Base-by-base conservation (phyloP, 2,113 vertebrate species). In the Helogale parvula region DNA sequence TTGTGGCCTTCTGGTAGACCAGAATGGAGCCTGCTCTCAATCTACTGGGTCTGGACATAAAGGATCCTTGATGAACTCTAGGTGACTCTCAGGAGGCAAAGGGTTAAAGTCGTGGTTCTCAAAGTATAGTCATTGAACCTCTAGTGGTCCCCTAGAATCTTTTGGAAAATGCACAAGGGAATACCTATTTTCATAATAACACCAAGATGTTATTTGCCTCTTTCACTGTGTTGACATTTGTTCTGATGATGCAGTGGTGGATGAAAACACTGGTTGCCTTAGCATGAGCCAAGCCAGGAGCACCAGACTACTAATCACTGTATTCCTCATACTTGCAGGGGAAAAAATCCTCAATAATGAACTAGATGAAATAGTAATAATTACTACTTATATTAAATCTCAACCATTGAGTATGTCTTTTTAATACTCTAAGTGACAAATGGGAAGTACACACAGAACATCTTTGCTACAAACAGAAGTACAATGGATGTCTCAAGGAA, bases 361-460 rank as follows among this genome's bases (percentile, higher is more conserved):
- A 12, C 38, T 83, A 88, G 29, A 82, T 66, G 47, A 93, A 92
- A 31, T 19, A 83, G 25, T 45, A 45, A 31, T 77, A 57, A 91
- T 13, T 65, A 77, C 82, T 84, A 35, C 57, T 88, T 69, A 82
- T 38, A 86, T 63, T 96, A 97, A 93, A 80, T 77, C n/a, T 52
- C 57, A 16, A 33, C n/a, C 25, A 87, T 19, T 19, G 2, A 71
- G 14, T 41, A 29, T 63, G 33, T 63, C 15, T 81, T 71, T 92
- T 92, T 76, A 93, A 29, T 69, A 79, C 57, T 81, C 31, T 71
- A 31, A 41, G 14, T 69, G 31, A 45, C 14, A 80, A 94, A 92
- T 60, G 23, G 33, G 15, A 96, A 60, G 17, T 68, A 86, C 38
- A n/a, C 21, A n/a, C 21, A 35, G n/a, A 94, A 90, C 3, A 66